A percentile compares a stretch with the other conserved stretches of the same genome.
Conservation (phyloP, 2,113 vertebrate species). For the Acanthisitta chloris region DNA sequence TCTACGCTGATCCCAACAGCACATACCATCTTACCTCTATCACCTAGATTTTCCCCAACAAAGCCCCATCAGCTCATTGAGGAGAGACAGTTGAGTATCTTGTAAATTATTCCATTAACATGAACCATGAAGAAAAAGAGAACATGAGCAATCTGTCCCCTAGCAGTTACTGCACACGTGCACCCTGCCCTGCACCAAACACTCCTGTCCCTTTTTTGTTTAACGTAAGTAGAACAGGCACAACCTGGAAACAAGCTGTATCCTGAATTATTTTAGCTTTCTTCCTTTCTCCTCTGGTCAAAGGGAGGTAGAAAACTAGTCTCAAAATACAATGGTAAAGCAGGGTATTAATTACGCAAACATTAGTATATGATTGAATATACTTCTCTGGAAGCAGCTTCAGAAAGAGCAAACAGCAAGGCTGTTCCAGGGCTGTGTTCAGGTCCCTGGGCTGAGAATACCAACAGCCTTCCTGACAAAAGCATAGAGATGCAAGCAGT, state of each 20-base stretch:
- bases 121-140: neutral
- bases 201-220: neutral
- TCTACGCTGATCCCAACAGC: neutral
- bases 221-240: neutral
- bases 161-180: rapidly evolving
- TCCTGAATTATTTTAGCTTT: neutral
- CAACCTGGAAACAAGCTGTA: neutral
- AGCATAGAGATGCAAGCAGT: neutral
- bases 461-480: neutral
- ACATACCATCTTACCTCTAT: rapidly evolving
- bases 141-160: neutral
- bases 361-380: neutral
- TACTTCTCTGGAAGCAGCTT: neutral
- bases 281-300: neutral
- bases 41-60: neutral
- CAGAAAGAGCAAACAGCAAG: neutral
- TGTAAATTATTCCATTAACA: neutral
- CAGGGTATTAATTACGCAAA: neutral
- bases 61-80: neutral
- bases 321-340: neutral
- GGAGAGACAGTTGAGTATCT: neutral
- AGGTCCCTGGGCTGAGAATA: neutral
- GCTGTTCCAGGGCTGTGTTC: neutral
- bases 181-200: neutral
- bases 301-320: neutral